phyloP scores from a whole-genome alignment of 2,113 vertebrate species.

The Nyctereutes procyonoides region DNA sequence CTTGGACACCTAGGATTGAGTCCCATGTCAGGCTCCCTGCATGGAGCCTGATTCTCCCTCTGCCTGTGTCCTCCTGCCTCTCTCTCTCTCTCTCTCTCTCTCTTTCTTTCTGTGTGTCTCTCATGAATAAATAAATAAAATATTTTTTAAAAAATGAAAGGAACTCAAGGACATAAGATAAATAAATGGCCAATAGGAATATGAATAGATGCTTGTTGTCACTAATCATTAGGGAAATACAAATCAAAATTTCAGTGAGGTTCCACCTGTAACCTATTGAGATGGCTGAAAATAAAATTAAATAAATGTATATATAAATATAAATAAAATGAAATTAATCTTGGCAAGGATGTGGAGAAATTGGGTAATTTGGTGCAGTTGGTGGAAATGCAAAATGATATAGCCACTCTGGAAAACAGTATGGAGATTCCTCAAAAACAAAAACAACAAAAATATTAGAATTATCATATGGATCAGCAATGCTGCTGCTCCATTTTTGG shows the following conservation, averaged over 20 bases:
- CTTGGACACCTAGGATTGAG: too few relatives aligned
- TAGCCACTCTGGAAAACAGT: not conserved
- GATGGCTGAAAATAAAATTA: not conserved
- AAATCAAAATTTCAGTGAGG: not conserved
- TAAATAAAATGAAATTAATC: not conserved
- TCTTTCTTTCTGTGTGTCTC: too few relatives aligned
- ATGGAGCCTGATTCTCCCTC: too few relatives aligned
- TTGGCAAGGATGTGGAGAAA: not conserved
- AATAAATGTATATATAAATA: not conserved
- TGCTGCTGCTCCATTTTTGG: not conserved
- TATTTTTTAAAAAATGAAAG: not conserved
- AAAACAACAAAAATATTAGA: not conserved
- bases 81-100: too few relatives aligned
- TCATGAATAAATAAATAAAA: too few relatives aligned
- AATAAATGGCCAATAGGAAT: not conserved
- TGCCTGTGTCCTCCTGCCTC: too few relatives aligned
- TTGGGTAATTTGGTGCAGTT: not conserved
- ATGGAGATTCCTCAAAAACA: not conserved
- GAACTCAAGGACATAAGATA: not conserved
- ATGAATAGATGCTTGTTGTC: not conserved
- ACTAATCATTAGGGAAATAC: not conserved
- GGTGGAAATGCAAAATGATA: not conserved
- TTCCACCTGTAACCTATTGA: not conserved
- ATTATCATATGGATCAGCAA: not conserved
- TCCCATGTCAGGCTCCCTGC: too few relatives aligned